phyloP scores from a whole-genome alignment of 2,888 invertebrate species.

The Mythimna vitellina region DNA sequence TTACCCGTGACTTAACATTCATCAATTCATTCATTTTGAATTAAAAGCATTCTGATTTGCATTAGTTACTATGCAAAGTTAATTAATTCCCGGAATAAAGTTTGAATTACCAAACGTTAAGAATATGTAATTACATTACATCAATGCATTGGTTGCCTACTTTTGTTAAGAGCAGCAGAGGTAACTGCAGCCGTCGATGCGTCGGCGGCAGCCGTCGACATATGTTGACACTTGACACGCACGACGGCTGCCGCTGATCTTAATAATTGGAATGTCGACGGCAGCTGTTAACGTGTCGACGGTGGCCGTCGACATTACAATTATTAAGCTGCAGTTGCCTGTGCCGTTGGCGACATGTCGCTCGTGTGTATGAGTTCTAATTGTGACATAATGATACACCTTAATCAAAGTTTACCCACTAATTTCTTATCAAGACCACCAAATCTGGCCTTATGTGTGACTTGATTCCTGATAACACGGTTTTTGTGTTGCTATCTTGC shows the following conservation, averaged over 20 bases:
- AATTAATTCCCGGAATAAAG: constrained; percentile 15
- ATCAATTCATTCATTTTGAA: no score
- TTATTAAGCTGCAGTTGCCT: no score
- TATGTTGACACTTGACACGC: no score
- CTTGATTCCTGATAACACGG: constrained; percentile 67
- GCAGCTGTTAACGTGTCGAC: no score
- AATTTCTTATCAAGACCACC: constrained; percentile 53
- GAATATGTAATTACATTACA: constrained; percentile 12
- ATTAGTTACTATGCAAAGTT: constrained; percentile 13
- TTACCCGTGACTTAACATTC: no score
- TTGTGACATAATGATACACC: constrained; percentile 55
- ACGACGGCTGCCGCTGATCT: no score
- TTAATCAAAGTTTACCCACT: constrained; percentile 47
- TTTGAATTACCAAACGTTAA: constrained; percentile 5
- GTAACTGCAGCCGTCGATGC: no score
- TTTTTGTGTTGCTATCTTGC: constrained; percentile 54
- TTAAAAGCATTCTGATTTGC: constrained; percentile 9
- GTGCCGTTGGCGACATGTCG: no score
- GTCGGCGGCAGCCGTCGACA: no score
- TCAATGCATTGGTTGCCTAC: background rate
- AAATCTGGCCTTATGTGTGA: constrained; percentile 68
- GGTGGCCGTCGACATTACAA: no score
- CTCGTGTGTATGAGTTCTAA: no score
- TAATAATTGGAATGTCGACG: background rate
- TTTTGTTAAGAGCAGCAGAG: constrained; percentile 2